Percentiles rank a stretch among this genome's conserved stretches.
Conservation (phyloP, 1,140 invertebrate species). For the Ooceraea biroi region DNA sequence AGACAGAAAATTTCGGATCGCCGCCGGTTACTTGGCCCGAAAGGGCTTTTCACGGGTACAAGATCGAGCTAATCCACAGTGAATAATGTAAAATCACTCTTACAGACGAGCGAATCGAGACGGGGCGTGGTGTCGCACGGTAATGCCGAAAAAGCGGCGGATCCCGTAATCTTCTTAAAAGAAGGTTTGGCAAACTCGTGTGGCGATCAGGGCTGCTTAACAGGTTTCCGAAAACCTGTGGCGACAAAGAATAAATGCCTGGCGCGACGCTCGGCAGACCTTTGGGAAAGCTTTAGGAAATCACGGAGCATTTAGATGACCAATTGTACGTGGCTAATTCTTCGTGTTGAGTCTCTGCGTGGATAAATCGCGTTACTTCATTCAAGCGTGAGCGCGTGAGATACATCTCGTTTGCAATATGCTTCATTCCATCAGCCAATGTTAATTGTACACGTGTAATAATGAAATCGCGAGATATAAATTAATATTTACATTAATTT, state of each 20-base stretch:
- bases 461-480: background rate
- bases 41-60: constrained; percentile 68
- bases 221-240: constrained; percentile 30
- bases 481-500: constrained; percentile 21
- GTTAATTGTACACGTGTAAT: too few species aligned
- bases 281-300: background rate
- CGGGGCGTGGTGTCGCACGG: constrained; percentile 1
- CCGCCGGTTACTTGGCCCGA: constrained; percentile 49
- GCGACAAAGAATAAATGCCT: background rate
- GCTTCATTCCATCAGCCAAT: background rate
- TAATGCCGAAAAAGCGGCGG: constrained; percentile 51
- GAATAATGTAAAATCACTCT: constrained; percentile 75
- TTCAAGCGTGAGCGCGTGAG: background rate
- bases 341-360: background rate
- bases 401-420: background rate
- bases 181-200: constrained; percentile 54
- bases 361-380: background rate
- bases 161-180: constrained; percentile 78
- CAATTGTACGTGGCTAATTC: background rate
- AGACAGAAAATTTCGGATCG: constrained; percentile 26
- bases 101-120: constrained; percentile 66
- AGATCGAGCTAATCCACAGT: constrained; percentile 66
- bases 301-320: background rate
- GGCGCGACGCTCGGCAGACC: background rate
- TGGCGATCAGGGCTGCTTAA: constrained; percentile 39